These are phyloP conservation scores for Etheostoma perlongum DNA, from an alignment of 2,797 vertebrate genomes.

Conservation along the genomic window DNA sequence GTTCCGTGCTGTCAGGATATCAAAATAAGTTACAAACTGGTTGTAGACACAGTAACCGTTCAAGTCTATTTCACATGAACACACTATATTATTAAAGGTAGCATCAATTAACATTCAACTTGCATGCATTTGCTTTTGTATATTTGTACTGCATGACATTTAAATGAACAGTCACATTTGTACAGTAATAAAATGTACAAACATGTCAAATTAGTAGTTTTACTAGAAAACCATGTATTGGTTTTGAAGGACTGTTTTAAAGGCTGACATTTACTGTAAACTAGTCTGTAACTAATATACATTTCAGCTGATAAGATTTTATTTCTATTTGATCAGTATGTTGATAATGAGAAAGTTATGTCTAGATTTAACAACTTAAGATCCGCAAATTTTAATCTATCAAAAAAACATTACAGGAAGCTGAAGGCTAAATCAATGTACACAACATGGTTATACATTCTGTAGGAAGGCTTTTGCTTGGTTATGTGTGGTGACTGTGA, in stretches of 20 bases:
- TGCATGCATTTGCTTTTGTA: no score
- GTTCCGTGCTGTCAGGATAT: no score
- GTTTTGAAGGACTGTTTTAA: neutral
- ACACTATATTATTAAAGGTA: no score
- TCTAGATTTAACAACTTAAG: neutral
- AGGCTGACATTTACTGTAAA: neutral
- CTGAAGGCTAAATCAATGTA: neutral
- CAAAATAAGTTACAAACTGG: no score
- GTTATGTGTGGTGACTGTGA: conserved; percentile 6
- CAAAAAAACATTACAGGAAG: neutral
- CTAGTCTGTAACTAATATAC: neutral
- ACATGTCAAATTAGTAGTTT: neutral
- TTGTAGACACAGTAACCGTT: no score
- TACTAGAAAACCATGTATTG: neutral
- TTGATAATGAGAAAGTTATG: neutral
- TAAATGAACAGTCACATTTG: no score
- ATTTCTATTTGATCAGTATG: neutral
- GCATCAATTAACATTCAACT: no score
- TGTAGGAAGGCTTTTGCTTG: neutral
- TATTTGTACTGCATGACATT: no score
- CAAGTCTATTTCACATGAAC: no score
- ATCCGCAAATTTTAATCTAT: neutral
- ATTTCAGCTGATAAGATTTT: neutral
- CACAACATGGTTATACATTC: neutral
- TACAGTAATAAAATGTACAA: neutral